Evolutionary conservation across 2,797 vertebrate genomes (phyloP).

Genomic region (Aeoliscus strigatus): DNA sequence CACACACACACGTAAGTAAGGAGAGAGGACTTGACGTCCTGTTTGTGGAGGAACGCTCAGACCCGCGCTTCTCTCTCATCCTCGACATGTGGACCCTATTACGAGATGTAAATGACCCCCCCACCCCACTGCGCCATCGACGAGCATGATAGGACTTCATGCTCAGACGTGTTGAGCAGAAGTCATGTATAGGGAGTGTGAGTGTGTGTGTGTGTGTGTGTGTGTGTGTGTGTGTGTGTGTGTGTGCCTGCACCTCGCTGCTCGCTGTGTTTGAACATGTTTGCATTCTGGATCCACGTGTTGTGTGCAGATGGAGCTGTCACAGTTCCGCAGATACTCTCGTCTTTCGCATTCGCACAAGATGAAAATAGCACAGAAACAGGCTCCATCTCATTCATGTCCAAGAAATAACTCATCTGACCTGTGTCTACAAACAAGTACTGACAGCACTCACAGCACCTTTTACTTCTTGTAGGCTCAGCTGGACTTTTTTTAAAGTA

Average conservation of each 20-base stretch:
- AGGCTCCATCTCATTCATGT: no score
- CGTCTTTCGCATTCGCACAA: no score
- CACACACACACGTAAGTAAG: slow-evolving; percentile 35
- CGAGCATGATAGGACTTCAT: slow-evolving; percentile 10
- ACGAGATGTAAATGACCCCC: slow-evolving; percentile 69
- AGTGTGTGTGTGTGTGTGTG: neutral
- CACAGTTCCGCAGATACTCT: slow-evolving; percentile 24
- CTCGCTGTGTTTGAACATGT: slow-evolving; percentile 17
- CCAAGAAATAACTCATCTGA: no score
- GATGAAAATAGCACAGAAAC: no score
- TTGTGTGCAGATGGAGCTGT: slow-evolving; percentile 21
- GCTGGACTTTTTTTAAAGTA: no score
- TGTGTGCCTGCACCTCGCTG: slow-evolving; percentile 1
- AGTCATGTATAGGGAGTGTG: slow-evolving; percentile 7
- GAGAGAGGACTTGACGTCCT: slow-evolving; percentile 25
- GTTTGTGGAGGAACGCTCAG: slow-evolving; percentile 32
- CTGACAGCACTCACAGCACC: no score
- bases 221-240: neutral
- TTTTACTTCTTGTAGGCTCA: no score
- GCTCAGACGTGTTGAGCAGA: slow-evolving; percentile 16
- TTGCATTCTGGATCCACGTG: slow-evolving; percentile 13
- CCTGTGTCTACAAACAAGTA: no score
- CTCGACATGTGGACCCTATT: slow-evolving; percentile 56
- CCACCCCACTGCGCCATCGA: slow-evolving; percentile 49
- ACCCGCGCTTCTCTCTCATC: slow-evolving; percentile 27